A percentile compares a stretch with the other conserved stretches of the same genome.
phyloP scores from a whole-genome alignment of 2,113 vertebrate species.

The Hypanus sabinus region DNA sequence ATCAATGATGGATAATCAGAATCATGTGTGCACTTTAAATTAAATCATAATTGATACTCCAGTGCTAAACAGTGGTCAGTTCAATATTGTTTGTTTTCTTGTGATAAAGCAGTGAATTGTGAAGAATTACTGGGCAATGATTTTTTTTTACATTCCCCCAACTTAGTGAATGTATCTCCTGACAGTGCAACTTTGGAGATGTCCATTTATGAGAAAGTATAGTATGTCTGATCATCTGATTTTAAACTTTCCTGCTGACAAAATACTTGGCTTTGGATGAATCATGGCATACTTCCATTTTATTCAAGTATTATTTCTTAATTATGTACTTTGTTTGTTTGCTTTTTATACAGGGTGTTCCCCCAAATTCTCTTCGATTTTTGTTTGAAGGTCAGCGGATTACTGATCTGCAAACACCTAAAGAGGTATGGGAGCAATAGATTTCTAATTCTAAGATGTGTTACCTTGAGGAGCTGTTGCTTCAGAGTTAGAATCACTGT shows the following conservation, averaged over 20 bases:
- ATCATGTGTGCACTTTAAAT: not conserved
- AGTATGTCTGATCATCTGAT: not conserved
- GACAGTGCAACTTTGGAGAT: not conserved
- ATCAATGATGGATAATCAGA: not conserved
- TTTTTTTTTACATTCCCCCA: not conserved
- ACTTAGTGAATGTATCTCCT: no score
- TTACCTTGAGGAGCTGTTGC: not conserved
- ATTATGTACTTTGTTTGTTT: not conserved
- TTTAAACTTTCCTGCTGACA: not conserved
- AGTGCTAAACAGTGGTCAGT: not conserved
- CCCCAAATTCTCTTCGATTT: conserved; percentile 94
- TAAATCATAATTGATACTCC: not conserved
- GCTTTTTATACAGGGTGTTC: conserved; percentile 73
- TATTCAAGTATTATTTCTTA: not conserved
- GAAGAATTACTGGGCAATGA: not conserved
- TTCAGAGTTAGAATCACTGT: not conserved
- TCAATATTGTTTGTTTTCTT: not conserved
- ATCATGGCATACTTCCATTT: not conserved
- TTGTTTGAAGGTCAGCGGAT: conserved; percentile 98
- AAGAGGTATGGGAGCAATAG: conserved; percentile 70
- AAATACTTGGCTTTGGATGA: not conserved
- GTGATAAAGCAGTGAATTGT: not conserved
- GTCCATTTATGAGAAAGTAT: not conserved
- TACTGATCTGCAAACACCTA: conserved; percentile 97
- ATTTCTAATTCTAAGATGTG: not conserved